A percentile compares a stretch with the other conserved stretches of the same genome.
phyloP scores from a whole-genome alignment of 2,888 invertebrate genomes.

The Boloria euphrosyne region DNA sequence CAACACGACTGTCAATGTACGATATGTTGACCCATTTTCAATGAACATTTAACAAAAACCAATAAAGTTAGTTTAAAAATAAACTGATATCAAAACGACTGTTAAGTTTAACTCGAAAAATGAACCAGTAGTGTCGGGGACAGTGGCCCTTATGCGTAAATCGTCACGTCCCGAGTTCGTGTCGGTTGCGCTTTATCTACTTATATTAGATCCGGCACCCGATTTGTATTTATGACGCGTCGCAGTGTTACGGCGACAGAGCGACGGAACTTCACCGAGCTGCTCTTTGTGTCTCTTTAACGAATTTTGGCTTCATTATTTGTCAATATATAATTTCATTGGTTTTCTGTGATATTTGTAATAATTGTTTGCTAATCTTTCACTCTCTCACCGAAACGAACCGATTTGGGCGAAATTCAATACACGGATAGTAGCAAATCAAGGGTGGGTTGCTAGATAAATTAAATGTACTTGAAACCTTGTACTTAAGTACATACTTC shows the following conservation, averaged over 20 bases:
- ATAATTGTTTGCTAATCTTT: no score
- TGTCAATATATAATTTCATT: background rate
- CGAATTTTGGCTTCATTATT: background rate
- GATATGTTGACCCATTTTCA: no score
- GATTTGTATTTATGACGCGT: slow-evolving; percentile 52
- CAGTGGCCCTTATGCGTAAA: slow-evolving; percentile 44
- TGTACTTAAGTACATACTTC: no score
- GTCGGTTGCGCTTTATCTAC: slow-evolving; percentile 50
- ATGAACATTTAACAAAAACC: no score
- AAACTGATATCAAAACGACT: slow-evolving; percentile 2
- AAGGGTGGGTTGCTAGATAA: no score
- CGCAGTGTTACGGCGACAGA: slow-evolving; percentile 39
- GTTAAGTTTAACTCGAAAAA: background rate
- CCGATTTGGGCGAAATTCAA: no score
- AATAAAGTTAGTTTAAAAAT: no score
- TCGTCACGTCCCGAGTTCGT: slow-evolving; percentile 55
- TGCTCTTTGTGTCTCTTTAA: slow-evolving; percentile 9
- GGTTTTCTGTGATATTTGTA: no score
- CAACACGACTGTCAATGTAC: no score
- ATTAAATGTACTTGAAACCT: no score
- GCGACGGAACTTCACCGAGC: slow-evolving; percentile 42
- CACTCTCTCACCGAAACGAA: no score
- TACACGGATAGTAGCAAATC: no score
- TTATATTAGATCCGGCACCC: slow-evolving; percentile 61
- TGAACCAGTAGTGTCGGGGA: background rate